Base-by-base conservation (phyloP, 1,140 invertebrate genomes). In the Agrypnia vestita region DNA sequence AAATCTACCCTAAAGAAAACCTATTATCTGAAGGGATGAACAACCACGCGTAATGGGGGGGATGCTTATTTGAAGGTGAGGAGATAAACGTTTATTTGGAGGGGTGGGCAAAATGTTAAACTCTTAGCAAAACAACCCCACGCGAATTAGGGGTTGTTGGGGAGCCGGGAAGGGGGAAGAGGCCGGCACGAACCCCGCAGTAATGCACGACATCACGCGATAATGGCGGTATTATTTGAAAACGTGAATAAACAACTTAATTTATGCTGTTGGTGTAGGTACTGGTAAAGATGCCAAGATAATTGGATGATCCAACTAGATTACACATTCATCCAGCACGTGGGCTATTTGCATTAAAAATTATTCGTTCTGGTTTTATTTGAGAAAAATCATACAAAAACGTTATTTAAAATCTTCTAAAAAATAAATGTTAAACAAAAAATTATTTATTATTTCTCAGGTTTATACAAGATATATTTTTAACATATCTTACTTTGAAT, bases 131-230 rank as follows among this genome's bases (percentile, higher is more conserved):
- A 74, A 74, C 53, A 73, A 25, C 49, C 51, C 71, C 25, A 74
- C 49, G 71, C 53, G 51, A 43, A 19, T 35, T 74, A 35, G 35
- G 71, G 51, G 53, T 55, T 35, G 67, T 11, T 72, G n/a, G 53
- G 51, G 19, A 71, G 21, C 13, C 10, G 44, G 13, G 46, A 51
- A 15, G 15, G 71, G 71, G 64, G 12, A 15, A 11, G 71, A 51
- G 64, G 12, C 12, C n/a, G 17, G 71, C 19, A 74, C 69, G 51
- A 55, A 55, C 71, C 71, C 53, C 21, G 0, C 4, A 1, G 56
- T 74, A 74, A 55, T 74, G 56, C 71, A 55, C 17, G 25, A 8
- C 71, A 74, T 74, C 71, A 74, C 71, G 71, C 71, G 51, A 74
- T 74, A 74, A 74, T 74, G 51, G 15, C 51, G 51, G 35, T 17